Percentiles rank a stretch among this genome's conserved stretches.
These are phyloP conservation scores for Penaeus indicus DNA, from an alignment of 1,140 invertebrate species.

Conservation along the genomic window DNA sequence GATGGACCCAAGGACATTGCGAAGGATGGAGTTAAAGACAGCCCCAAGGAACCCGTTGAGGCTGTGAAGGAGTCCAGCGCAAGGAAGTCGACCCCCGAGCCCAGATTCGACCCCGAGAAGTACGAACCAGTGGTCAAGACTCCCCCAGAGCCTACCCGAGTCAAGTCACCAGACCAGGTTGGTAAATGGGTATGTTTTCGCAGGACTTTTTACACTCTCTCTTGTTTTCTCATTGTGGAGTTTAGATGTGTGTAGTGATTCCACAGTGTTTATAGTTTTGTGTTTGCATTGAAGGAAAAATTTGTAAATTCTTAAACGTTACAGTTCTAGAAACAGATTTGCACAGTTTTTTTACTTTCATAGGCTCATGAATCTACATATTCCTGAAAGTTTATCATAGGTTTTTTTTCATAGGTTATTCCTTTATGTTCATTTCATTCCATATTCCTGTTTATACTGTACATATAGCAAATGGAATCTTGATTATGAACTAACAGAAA, in stretches of 20 bases:
- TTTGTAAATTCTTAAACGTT: too few relatives aligned
- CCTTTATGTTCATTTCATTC: too few relatives aligned
- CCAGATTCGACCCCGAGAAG: slow-evolving; percentile 64
- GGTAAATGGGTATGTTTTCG: slow-evolving; percentile 61
- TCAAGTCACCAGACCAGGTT: slow-evolving; percentile 90
- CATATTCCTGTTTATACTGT: too few relatives aligned
- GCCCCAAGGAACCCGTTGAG: slow-evolving; percentile 55
- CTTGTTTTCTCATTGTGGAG: slow-evolving; percentile 16
- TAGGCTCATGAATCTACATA: too few relatives aligned
- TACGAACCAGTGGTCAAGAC: slow-evolving; percentile 85
- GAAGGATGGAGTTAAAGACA: slow-evolving; percentile 25
- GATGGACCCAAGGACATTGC: slow-evolving; percentile 40
- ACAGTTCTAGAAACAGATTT: too few relatives aligned
- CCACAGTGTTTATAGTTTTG: not conserved
- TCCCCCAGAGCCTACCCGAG: slow-evolving; percentile 89
- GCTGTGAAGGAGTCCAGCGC: slow-evolving; percentile 55
- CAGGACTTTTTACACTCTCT: slow-evolving; percentile 39
- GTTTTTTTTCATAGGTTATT: too few relatives aligned
- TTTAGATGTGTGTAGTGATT: slow-evolving; percentile 8
- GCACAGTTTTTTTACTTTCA: too few relatives aligned
- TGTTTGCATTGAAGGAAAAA: not conserved
- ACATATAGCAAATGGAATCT: too few relatives aligned
- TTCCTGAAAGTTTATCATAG: too few relatives aligned
- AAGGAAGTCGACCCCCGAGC: slow-evolving; percentile 60
- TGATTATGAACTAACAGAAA: too few relatives aligned